Evolutionary conservation across 2,888 invertebrate genomes (phyloP).

Genomic region (Troilus luridus): DNA sequence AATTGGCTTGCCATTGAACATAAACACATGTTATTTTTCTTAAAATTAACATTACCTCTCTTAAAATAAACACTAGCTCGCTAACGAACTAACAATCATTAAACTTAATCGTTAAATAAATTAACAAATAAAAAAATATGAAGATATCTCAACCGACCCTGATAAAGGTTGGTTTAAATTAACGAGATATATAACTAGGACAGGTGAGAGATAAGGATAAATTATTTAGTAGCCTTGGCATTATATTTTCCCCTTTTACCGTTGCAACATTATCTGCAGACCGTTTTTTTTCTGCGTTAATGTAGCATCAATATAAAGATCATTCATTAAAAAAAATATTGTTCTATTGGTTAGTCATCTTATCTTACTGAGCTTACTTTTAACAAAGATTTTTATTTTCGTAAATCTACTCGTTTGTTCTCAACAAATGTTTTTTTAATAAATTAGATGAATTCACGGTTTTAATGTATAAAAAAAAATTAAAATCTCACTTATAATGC

Average conservation of each 20-base stretch:
- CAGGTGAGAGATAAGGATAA: neutral
- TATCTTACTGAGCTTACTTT: too few species aligned
- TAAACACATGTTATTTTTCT: neutral
- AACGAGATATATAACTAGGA: neutral
- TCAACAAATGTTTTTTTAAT: too few species aligned
- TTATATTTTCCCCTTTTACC: constrained; percentile 42
- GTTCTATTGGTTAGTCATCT: too few species aligned
- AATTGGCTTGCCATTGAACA: neutral
- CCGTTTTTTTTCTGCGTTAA: neutral
- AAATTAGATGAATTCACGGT: too few species aligned
- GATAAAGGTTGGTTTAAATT: constrained; percentile 3
- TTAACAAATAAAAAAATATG: neutral
- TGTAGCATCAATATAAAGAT: neutral
- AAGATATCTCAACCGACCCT: neutral
- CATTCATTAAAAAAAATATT: neutral
- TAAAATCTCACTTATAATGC: too few species aligned
- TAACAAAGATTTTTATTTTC: too few species aligned
- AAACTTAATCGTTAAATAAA: too few species aligned
- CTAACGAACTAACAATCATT: neutral
- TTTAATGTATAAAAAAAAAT: too few species aligned
- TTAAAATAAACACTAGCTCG: neutral
- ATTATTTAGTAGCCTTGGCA: constrained; percentile 39
- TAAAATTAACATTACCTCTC: neutral
- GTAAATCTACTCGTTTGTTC: too few species aligned
- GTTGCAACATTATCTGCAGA: neutral